A percentile compares a stretch with the other conserved stretches of the same genome.
Conservation (phyloP, 2,113 vertebrate genomes). For the Willisornis vidua region DNA sequence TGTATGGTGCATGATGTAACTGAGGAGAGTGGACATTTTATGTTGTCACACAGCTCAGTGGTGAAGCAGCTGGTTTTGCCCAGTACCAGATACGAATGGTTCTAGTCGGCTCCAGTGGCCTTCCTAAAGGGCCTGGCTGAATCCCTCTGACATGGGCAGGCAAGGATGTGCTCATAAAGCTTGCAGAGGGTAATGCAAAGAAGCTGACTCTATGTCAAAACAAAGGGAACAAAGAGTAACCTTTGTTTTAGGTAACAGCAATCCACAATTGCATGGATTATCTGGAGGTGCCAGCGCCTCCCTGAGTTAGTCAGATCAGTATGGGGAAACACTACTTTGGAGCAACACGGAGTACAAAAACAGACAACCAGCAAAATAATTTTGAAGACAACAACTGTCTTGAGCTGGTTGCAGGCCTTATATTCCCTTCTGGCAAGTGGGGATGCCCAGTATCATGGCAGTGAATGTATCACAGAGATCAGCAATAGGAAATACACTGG, state of each 20-base stretch:
- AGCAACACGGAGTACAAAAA: background rate
- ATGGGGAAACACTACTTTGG: accelerated
- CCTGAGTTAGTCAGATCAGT: too few relatives aligned
- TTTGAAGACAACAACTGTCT: background rate
- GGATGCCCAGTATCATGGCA: accelerated
- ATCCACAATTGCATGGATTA: background rate
- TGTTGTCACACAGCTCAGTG: too few relatives aligned
- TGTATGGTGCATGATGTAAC: background rate
- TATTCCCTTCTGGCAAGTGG: background rate
- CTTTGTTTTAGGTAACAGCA: background rate
- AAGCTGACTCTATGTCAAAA: background rate
- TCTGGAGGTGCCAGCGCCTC: background rate
- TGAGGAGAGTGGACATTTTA: background rate
- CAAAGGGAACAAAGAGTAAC: background rate
- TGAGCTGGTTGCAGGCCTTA: accelerated
- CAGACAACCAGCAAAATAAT: background rate
- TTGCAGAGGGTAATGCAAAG: background rate
- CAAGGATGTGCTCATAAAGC: background rate
- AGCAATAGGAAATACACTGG: background rate
- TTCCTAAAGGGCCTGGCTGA: background rate
- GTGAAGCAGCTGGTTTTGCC: background rate
- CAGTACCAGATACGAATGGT: background rate
- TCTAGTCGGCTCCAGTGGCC: accelerated
- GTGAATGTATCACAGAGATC: background rate
- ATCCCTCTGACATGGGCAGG: background rate